phyloP scores from a whole-genome alignment of 2,113 vertebrate genomes.

The Zonotrichia leucophrys region DNA sequence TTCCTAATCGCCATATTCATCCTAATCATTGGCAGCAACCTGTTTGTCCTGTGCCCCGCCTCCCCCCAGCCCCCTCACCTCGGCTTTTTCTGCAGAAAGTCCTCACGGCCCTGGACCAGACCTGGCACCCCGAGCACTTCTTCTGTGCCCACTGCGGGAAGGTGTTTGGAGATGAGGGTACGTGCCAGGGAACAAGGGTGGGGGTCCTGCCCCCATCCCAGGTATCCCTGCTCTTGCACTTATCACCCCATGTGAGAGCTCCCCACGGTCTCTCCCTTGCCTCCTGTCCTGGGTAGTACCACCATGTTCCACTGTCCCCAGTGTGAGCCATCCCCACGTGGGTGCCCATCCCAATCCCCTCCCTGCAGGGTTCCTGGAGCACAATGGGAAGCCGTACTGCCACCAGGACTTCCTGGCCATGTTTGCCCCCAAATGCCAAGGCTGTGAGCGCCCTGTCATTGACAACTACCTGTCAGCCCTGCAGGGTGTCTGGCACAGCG shows the following conservation, averaged over 20 bases:
- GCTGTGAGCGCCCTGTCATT: slow-evolving; percentile 81
- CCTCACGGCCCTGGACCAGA: slow-evolving; percentile 87
- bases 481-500: slow-evolving; percentile 85
- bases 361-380: slow-evolving; percentile 81
- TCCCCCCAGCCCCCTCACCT: rapidly evolving
- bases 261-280: rapidly evolving
- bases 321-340: rapidly evolving
- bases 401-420: slow-evolving; percentile 83
- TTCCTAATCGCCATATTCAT: too few species aligned
- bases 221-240: not conserved
- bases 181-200: not conserved
- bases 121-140: slow-evolving; percentile 95
- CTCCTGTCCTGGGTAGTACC: too few species aligned
- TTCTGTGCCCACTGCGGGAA: slow-evolving; percentile 88
- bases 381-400: slow-evolving; percentile 87
- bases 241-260: rapidly evolving
- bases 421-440: slow-evolving; percentile 88
- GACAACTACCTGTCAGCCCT: slow-evolving; percentile 88
- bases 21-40: too few species aligned
- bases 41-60: too few species aligned
- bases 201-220: not conserved
- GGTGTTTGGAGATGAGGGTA: slow-evolving; percentile 84
- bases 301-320: rapidly evolving
- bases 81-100: slow-evolving; percentile 77
- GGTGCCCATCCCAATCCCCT: rapidly evolving